Evolutionary conservation across 2,113 vertebrate genomes (phyloP).

Genomic region (Coturnix japonica): DNA sequence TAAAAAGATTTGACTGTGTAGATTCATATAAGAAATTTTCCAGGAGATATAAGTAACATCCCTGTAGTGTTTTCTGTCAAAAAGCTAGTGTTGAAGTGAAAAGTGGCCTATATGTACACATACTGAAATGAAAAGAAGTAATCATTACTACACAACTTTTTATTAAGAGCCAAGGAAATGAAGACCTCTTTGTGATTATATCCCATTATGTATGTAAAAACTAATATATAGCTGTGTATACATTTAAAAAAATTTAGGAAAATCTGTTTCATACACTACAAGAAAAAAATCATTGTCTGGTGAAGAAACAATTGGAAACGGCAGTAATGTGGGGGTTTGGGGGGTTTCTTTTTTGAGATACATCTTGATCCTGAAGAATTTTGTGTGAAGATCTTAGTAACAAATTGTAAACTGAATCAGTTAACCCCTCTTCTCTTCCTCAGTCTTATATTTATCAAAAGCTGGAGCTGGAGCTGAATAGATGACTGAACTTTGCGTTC

Average conservation of each 20-base stretch:
- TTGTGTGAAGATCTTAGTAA: background rate
- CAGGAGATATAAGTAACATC: background rate
- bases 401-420: constrained; percentile 29
- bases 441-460: constrained; percentile 32
- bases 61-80: background rate
- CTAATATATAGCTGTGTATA: background rate
- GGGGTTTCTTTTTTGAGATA: background rate
- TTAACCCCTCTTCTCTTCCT: background rate
- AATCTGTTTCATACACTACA: background rate
- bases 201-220: background rate
- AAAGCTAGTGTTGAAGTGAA: background rate
- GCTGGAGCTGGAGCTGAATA: constrained; percentile 22
- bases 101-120: background rate
- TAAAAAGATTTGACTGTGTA: background rate
- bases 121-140: background rate
- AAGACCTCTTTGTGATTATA: background rate
- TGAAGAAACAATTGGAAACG: background rate
- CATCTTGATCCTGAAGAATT: background rate
- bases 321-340: background rate
- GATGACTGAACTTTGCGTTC: constrained; percentile 54
- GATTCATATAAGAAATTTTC: background rate
- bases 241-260: background rate
- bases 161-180: background rate
- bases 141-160: fast-evolving
- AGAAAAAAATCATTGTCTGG: background rate